Evolutionary conservation across 2,797 vertebrate species (phyloP), one percentile per base, ranked within the genome.

Genomic region (Oreonectes daqikongensis): DNA sequence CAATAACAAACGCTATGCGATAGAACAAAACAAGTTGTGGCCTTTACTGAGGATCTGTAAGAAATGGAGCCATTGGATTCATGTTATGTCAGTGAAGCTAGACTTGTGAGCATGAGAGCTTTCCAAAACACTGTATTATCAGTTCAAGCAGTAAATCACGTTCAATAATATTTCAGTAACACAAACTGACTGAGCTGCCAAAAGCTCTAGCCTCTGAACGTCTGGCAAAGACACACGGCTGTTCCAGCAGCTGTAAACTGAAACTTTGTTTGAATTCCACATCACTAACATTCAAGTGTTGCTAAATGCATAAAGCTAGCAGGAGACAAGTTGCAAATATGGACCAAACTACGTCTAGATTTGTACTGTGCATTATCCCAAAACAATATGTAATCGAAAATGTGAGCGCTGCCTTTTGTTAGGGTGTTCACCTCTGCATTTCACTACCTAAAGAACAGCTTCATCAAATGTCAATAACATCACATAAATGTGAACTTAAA

Each of bases 101-200:
- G 22, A 68, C 52, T 55, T n/a, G 50, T 53, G 61, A 48, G 73
- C 24, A 15, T 2, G 24, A 72, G 57, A 60, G 69, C 64, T 81
- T 77, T 73, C 55, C 59, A 61, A 71, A 81, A 64, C 64, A 71
- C 59, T 35, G 65, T 46, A 72, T 83, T 78, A 81, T 76, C 76
- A 59, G 69, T 77, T 81, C 65, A 77, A 69, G 65, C 73, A 66
- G 73, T 77, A 73, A 77, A 73, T 74, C 57, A 72, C 59, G 38
- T 65, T 74, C 70, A 81, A 68, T 69, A 81, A 69, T 26, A 35
- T 78, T 69, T 73, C 77, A 67, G 72, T 70, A 48, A 73, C 72
- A 73, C 57, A 81, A 68, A 81, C 69, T 28, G 20, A 72, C 17
- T 61, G 74, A 68, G 73, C 69, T 77, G 74, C 74, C 79, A 81